Base-by-base conservation (phyloP, 2,113 vertebrate genomes). In the Nesogale talazaci region DNA sequence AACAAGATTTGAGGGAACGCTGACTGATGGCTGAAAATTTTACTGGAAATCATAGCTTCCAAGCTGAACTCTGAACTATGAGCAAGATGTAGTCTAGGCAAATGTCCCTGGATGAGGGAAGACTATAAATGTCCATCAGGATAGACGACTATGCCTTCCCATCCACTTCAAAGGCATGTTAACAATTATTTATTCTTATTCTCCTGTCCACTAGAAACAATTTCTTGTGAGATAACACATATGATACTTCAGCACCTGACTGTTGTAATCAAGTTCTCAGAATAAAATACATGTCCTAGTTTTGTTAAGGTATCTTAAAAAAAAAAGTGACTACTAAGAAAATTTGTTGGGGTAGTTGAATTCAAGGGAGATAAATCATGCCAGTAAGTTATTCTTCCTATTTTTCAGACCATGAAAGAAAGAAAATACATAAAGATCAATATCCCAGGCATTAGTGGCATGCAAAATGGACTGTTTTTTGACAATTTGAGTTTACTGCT, bases 61-160 rank as follows among this genome's bases (percentile, higher is more conserved):
- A 75, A 29, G 12, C 19, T 82, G 70, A 95, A 52, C 77, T 6
- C 5, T 56, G 77, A 83, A 92, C 14, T 31, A 42, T 67, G 46
- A 93, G 56, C 36, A 57, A n/a, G 70, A n/a, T 82, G 34, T 7
- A 69, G 29, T 0, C 76, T 22, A 16, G n/a, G 38, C 15, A 67
- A 70, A 31, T 17, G 23, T 78, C 87, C n/a, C 25, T 27, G 31
- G 16, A 6, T 75, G 87, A 95, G 23, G 38, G 25, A 67, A 81
- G 42, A 85, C 0, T 1, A 0, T 1, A 1, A 3, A 23, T 16
- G 6, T 20, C 63, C 38, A 0, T 25, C 8, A 29, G 23, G 20
- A 61, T 61, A 23, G 38, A 34, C 42, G 25, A 86, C 14, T 74
- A 34, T 11, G 19, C 34, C 34, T 65, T 88, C 42, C 27, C 20